Percentiles rank a stretch among this genome's conserved stretches.
Conservation (phyloP, 1,140 invertebrate species). For the Tetramorium alpestre region DNA sequence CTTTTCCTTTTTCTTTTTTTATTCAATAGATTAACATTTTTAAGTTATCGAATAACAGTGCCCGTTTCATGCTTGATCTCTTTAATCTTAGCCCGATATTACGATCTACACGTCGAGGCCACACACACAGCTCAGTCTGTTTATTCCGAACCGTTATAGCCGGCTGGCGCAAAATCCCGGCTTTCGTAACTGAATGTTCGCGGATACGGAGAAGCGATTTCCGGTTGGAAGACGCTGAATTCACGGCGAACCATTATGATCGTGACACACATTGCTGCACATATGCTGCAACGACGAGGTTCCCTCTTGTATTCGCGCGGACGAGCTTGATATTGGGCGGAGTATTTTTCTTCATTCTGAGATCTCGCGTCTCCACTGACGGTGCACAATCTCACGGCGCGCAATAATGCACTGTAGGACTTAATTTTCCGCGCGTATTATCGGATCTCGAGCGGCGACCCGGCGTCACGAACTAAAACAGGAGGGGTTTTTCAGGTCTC, state of each 20-base stretch:
- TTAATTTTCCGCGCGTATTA: neutral
- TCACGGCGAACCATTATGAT: conserved; percentile 45
- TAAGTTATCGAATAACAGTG: neutral
- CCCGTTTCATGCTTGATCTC: neutral
- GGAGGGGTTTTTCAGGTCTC: neutral
- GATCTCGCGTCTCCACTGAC: neutral
- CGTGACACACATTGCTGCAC: conserved; percentile 40
- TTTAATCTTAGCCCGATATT: conserved; percentile 19
- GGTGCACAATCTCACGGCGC: neutral
- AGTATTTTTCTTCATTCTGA: conserved; percentile 45
- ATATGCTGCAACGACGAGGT: conserved; percentile 13
- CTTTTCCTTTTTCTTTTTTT: neutral
- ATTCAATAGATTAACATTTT: neutral
- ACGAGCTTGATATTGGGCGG: conserved; percentile 34
- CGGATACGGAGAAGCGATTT: conserved; percentile 62
- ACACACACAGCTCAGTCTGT: conserved; percentile 8
- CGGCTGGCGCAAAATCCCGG: conserved; percentile 35
- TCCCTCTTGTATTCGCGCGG: conserved; percentile 11
- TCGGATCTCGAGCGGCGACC: neutral
- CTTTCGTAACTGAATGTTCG: conserved; percentile 54
- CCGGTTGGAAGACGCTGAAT: conserved; percentile 61
- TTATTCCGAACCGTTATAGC: conserved; percentile 49
- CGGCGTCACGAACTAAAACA: neutral
- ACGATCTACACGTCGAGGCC: conserved; percentile 17
- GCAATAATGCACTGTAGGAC: conserved; percentile 1